Conservation (phyloP, 2,888 invertebrate species). For the Heliothis peltigera region DNA sequence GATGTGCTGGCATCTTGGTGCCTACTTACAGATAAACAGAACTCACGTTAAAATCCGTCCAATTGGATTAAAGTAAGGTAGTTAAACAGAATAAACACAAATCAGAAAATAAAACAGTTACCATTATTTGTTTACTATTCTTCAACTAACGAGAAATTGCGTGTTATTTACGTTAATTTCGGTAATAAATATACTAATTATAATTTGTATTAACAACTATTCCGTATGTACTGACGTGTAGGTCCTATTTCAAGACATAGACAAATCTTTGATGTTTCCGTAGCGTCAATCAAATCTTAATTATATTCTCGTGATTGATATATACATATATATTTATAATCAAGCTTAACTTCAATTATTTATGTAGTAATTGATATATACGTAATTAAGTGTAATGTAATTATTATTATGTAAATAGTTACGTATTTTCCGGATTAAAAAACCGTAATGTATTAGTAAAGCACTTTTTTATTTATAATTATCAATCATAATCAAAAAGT, state of each 20-base stretch:
- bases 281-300: conserved; percentile 37
- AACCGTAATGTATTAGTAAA: neutral
- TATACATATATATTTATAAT: no score
- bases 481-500: no score
- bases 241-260: conserved; percentile 27
- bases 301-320: conserved; percentile 1
- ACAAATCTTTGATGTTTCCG: conserved; percentile 37
- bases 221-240: conserved; percentile 16
- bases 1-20: no score
- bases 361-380: no score
- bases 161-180: neutral
- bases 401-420: neutral
- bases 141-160: neutral
- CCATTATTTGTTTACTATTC: neutral
- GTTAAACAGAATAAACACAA: no score
- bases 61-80: neutral
- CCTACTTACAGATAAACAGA: no score
- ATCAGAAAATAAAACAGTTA: no score
- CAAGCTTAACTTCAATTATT: neutral
- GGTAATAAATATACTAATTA: neutral
- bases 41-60: neutral
- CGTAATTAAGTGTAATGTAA: no score
- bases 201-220: neutral
- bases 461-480: no score
- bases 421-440: neutral